Evolutionary conservation across 2,797 vertebrate species (phyloP), one percentile per base, ranked within the genome.

Genomic region (Oreortyx pictus): DNA sequence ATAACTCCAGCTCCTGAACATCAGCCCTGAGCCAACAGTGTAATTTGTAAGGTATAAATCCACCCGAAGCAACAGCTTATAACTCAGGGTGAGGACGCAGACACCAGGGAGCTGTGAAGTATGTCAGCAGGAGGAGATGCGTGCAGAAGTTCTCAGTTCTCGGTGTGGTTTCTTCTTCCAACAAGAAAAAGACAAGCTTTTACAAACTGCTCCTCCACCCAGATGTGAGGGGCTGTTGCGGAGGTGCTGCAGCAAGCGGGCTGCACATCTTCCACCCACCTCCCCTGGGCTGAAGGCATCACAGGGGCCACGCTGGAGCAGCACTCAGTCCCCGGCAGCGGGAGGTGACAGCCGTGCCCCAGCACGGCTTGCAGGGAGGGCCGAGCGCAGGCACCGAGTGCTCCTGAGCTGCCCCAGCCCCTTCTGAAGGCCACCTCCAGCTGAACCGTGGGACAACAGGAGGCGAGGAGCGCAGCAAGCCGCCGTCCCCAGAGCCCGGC

Each of bases 301-400:
- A 0, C 37, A 22, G 31, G 11, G 29, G 35, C 3, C 0, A 66
- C 79, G 54, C 68, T 82, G 47, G 29, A 65, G 71, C 0, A 0
- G 60, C 8, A 56, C 8, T 11, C 29, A 35, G 46, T 23, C 72
- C 60, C 60, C 47, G 31, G 56, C 9, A 76, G 80, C 52, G 7
- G 35, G 59, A 71, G 80, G 76, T 71, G 57, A 65, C 24, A 50
- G 71, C 27, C 39, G 35, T 33, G 66, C 43, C 56, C 50, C 12
- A 4, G 54, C 0, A 3, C 35, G 80, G 39, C 67, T 71, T 5
- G 24, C 46, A 66, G 70, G 73, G 85, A 47, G 9, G 29, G 24
- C 39, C 46, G 89, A 61, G 62, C 31, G 33, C 73, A 60, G 50
- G 61, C 37, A 64, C 27, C 47, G n/a, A 4, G 2, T 67, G 84